These are phyloP conservation scores for Cossypha polioptera DNA, from an alignment of 2,797 vertebrate genomes.

Conservation along the genomic window DNA sequence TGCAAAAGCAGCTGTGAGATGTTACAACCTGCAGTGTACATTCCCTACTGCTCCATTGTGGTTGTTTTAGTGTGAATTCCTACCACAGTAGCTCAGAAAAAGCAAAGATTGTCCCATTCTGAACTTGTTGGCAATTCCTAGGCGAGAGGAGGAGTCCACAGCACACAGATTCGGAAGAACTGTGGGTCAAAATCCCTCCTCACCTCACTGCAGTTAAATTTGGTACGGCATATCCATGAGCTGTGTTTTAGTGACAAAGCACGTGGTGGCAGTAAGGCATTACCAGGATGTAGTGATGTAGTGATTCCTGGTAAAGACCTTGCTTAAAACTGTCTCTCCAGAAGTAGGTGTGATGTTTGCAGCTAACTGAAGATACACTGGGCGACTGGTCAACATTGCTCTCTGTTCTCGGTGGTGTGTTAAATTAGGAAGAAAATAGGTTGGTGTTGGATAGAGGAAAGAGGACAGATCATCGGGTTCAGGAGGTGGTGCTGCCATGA, in stretches of 20 bases:
- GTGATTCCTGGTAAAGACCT: not conserved
- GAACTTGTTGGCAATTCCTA: not conserved
- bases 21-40: rapidly evolving
- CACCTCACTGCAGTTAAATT: not conserved
- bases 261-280: not conserved
- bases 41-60: not conserved
- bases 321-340: not conserved
- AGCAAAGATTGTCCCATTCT: not conserved
- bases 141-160: not conserved
- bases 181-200: not conserved
- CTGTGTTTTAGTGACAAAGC: not conserved
- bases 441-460: not conserved
- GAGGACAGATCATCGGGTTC: not conserved
- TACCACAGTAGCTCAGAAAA: not conserved
- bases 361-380: not conserved
- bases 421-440: not conserved
- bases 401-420: not conserved
- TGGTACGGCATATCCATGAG: rapidly evolving
- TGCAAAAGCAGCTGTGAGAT: not conserved
- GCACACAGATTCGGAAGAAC: not conserved
- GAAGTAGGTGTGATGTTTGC: not conserved
- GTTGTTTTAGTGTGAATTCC: not conserved
- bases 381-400: not conserved
- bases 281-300: not conserved
- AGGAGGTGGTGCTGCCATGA: not conserved